Percentiles rank a stretch among this genome's conserved stretches.
These are phyloP conservation scores for Ciconia stormi DNA, from an alignment of 2,113 vertebrate species.

Conservation along the genomic window DNA sequence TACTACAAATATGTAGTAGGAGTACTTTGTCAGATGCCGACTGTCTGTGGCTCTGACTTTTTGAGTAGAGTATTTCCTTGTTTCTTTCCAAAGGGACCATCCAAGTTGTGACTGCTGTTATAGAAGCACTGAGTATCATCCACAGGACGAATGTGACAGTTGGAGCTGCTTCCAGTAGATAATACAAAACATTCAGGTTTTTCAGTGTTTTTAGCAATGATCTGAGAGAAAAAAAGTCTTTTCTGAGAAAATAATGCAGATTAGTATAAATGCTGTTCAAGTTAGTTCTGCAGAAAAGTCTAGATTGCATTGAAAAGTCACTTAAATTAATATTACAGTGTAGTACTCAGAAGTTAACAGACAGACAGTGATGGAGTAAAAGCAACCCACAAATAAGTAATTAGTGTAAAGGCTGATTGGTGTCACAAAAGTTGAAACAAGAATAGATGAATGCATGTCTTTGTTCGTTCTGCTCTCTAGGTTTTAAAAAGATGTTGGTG, in stretches of 20 bases:
- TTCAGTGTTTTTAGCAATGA: neutral
- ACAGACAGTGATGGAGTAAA: neutral
- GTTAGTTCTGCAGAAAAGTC: neutral
- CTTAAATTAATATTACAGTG: neutral
- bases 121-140: neutral
- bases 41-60: neutral
- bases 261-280: neutral
- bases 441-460: neutral
- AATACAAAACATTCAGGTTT: neutral
- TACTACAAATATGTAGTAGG: fast-evolving
- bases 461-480: neutral
- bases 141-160: neutral
- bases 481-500: neutral
- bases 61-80: neutral
- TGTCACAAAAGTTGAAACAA: neutral
- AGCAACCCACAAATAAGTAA: neutral
- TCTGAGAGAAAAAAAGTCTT: neutral
- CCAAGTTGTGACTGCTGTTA: neutral
- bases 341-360: neutral
- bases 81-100: neutral
- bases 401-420: neutral
- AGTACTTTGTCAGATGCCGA: neutral
- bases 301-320: neutral
- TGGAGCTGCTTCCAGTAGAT: neutral
- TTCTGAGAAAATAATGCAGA: neutral